Percentiles rank a stretch among this genome's conserved stretches.
phyloP scores from a whole-genome alignment of 1,140 invertebrate species.

The Megalopta genalis region DNA sequence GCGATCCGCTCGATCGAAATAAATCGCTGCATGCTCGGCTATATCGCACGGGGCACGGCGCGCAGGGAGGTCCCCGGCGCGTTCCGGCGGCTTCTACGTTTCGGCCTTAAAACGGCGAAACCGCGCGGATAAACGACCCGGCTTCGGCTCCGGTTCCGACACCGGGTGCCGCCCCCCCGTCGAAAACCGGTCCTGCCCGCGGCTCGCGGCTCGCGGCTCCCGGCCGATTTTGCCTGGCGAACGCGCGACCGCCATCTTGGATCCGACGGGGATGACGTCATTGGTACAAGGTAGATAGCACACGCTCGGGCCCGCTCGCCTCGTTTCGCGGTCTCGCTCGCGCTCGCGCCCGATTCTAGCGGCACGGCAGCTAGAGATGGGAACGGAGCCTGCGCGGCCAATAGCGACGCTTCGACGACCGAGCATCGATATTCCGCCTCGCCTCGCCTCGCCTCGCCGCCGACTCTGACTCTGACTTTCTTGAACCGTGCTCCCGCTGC shows the following conservation, averaged over 20 bases:
- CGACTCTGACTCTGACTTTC: neutral
- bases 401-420: neutral
- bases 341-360: slow-evolving; percentile 23
- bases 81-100: slow-evolving; percentile 53
- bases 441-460: too few species aligned
- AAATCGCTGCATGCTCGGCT: slow-evolving; percentile 7
- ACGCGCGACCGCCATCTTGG: slow-evolving; percentile 70
- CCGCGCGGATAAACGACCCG: slow-evolving; percentile 42
- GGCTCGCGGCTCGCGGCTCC: slow-evolving; percentile 28
- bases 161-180: slow-evolving; percentile 24
- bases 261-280: slow-evolving; percentile 69
- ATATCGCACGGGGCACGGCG: slow-evolving; percentile 16
- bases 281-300: slow-evolving; percentile 53
- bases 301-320: slow-evolving; percentile 34
- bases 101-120: slow-evolving; percentile 59
- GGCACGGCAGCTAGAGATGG: slow-evolving; percentile 29
- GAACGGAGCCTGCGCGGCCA: slow-evolving; percentile 8
- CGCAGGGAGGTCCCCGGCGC: slow-evolving; percentile 14
- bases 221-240: slow-evolving; percentile 71
- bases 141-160: slow-evolving; percentile 19
- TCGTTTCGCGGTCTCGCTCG: neutral
- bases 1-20: neutral
- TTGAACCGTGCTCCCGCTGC: neutral
- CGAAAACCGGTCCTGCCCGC: slow-evolving; percentile 69
- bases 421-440: slow-evolving; percentile 9